A percentile compares a stretch with the other conserved stretches of the same genome.
Evolutionary conservation across 2,888 invertebrate genomes (phyloP).

Genomic region (Drosophila diplacantha): DNA sequence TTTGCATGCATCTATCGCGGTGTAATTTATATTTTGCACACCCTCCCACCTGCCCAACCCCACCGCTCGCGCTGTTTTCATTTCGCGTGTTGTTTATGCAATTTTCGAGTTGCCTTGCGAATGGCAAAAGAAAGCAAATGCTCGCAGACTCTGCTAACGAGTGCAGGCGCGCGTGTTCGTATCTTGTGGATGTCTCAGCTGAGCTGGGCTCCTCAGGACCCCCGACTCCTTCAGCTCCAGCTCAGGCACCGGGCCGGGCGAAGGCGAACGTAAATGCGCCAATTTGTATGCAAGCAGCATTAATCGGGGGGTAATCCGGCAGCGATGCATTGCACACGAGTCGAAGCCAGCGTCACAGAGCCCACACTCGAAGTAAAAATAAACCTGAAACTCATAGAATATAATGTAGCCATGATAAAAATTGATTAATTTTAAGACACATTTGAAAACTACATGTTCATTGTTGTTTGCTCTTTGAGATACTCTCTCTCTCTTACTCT

Average conservation of each 20-base stretch:
- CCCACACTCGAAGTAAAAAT: slow-evolving; percentile 1
- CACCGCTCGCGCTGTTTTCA: slow-evolving; percentile 40
- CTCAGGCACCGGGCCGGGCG: slow-evolving; percentile 11
- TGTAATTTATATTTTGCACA: slow-evolving; percentile 65
- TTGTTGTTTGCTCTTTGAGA: too few species aligned
- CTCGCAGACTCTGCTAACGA: slow-evolving; percentile 52
- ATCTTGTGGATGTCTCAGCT: slow-evolving; percentile 57
- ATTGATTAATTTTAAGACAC: too few species aligned
- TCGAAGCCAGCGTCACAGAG: slow-evolving; percentile 21
- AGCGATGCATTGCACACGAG: slow-evolving; percentile 65
- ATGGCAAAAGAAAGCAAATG: slow-evolving; percentile 50
- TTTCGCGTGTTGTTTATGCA: slow-evolving; percentile 64
- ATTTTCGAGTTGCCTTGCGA: slow-evolving; percentile 56
- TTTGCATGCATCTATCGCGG: slow-evolving; percentile 62
- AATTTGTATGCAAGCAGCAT: slow-evolving; percentile 71
- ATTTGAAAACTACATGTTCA: neutral
- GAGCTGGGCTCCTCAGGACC: slow-evolving; percentile 14
- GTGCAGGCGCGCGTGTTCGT: slow-evolving; percentile 60
- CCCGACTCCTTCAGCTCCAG: neutral
- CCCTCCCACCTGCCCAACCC: neutral
- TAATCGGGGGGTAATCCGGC: slow-evolving; percentile 70
- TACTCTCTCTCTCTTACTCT: too few species aligned
- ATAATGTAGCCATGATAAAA: too few species aligned
- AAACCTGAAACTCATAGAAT: too few species aligned
- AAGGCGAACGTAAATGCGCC: slow-evolving; percentile 61